phyloP scores from a whole-genome alignment of 2,113 vertebrate species.

The Hypocryptadius cinnamomeus region DNA sequence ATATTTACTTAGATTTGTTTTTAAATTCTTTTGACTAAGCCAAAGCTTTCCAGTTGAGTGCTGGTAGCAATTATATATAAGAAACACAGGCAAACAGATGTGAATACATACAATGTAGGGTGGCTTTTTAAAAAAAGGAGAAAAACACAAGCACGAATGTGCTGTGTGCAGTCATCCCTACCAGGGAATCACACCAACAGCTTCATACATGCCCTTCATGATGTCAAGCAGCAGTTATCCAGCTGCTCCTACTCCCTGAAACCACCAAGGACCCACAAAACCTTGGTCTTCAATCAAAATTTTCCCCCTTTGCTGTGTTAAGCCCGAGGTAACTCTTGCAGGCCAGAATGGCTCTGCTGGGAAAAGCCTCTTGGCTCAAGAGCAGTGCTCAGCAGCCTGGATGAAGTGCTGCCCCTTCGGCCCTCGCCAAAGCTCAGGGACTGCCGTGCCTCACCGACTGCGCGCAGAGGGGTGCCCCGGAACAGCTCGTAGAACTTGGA shows the following conservation, averaged over 20 bases:
- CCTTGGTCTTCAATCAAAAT: not conserved
- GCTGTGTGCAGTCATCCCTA: not conserved
- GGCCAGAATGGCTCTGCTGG: not conserved
- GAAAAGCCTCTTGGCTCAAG: not conserved
- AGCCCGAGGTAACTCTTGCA: not conserved
- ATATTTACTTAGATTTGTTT: not conserved
- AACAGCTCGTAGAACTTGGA: slow-evolving; percentile 96
- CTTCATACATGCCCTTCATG: not conserved
- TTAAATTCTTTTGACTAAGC: not conserved
- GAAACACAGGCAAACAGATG: not conserved
- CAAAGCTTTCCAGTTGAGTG: not conserved
- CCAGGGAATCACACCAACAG: not conserved
- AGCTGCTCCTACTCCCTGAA: not conserved
- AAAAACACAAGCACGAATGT: not conserved
- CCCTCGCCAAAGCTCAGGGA: rapidly evolving
- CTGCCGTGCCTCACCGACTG: slow-evolving; percentile 73
- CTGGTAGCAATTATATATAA: not conserved
- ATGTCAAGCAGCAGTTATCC: not conserved
- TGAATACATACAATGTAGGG: not conserved
- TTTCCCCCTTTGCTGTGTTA: not conserved
- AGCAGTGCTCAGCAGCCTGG: not conserved
- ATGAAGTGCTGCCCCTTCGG: not conserved
- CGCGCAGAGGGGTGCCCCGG: slow-evolving; percentile 79
- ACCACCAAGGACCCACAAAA: not conserved
- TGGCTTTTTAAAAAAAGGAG: not conserved